These are phyloP conservation scores for Balanococcus diminutus DNA, from an alignment of 2,888 invertebrate species.

Conservation along the genomic window DNA sequence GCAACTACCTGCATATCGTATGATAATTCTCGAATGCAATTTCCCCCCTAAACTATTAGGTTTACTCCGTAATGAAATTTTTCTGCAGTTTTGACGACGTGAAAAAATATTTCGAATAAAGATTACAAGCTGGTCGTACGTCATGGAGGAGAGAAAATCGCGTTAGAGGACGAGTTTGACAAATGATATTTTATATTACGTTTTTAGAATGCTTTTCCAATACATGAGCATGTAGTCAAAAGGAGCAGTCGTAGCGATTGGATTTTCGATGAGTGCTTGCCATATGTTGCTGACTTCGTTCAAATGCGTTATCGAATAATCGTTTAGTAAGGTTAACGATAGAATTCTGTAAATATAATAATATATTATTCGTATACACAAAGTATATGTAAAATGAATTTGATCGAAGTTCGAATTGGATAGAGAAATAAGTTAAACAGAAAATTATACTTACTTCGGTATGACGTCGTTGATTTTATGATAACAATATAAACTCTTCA, in stretches of 20 bases:
- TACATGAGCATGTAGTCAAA: conserved; percentile 45
- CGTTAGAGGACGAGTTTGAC: conserved; percentile 8
- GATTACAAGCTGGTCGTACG: background rate
- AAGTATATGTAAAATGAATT: background rate
- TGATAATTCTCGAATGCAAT: conserved; percentile 4
- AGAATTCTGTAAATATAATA: conserved; percentile 18
- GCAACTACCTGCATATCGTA: background rate
- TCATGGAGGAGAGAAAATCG: background rate
- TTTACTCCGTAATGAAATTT: conserved; percentile 18
- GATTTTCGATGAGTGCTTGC: conserved; percentile 43
- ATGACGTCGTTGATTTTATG: conserved; percentile 7
- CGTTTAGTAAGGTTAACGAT: conserved; percentile 34
- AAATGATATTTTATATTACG: conserved; percentile 39
- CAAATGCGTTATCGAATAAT: conserved; percentile 44
- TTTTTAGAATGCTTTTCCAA: conserved; percentile 50
- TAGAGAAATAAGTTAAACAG: background rate
- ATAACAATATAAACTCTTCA: conserved; percentile 46
- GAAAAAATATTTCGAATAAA: background rate
- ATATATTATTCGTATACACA: conserved; percentile 9
- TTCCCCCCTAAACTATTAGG: background rate
- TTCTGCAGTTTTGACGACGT: background rate
- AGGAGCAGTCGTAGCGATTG: conserved; percentile 35
- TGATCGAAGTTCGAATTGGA: background rate
- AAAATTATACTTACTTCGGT: conserved; percentile 2
- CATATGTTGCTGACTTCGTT: conserved; percentile 42